A percentile compares a stretch with the other conserved stretches of the same genome.
Conservation (phyloP, 2,113 vertebrate genomes). For the Pedionomus torquatus region DNA sequence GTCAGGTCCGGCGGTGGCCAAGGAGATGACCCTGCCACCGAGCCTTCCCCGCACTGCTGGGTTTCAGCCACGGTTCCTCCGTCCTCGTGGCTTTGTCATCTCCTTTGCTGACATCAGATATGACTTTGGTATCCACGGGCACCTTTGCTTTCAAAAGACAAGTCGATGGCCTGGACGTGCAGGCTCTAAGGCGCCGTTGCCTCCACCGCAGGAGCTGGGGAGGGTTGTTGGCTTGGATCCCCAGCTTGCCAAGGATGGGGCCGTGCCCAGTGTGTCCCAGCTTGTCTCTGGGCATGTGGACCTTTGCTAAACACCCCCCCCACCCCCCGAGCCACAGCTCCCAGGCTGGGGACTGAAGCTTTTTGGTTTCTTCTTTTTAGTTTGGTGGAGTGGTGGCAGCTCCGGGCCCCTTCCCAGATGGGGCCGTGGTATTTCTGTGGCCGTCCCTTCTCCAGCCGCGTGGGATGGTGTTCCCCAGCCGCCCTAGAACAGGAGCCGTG, state of each 20-base stretch:
- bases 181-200: background rate
- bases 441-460: background rate
- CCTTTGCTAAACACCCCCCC: background rate
- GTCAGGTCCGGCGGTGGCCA: rapidly evolving
- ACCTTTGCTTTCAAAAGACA: background rate
- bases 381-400: background rate
- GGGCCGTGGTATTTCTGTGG: rapidly evolving
- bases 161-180: rapidly evolving
- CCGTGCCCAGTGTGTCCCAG: rapidly evolving
- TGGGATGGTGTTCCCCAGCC: rapidly evolving
- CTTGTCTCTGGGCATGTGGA: rapidly evolving
- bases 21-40: background rate
- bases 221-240: rapidly evolving
- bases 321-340: background rate
- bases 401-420: background rate
- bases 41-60: background rate
- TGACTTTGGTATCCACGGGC: background rate
- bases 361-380: background rate
- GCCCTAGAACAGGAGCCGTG: background rate
- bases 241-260: no score
- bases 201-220: background rate
- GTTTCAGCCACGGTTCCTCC: rapidly evolving
- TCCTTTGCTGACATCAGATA: background rate
- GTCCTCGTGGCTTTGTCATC: background rate
- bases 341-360: background rate